phyloP scores from a whole-genome alignment of 2,888 invertebrate genomes.

The Rhagophthalmus giganteus region DNA sequence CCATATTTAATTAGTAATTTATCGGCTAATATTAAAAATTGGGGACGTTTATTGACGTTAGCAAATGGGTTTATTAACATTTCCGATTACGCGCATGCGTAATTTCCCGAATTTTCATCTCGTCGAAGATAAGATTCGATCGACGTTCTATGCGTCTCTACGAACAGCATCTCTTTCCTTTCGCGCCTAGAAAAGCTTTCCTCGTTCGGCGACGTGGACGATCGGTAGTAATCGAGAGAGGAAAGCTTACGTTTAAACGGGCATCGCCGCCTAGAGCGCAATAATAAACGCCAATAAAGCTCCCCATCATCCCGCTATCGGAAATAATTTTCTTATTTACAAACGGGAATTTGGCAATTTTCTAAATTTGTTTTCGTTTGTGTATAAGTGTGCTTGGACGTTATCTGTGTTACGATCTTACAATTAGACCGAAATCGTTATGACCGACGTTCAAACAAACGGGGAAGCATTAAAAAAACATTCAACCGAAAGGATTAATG shows the following conservation, averaged over 20 bases:
- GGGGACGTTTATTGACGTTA: no score
- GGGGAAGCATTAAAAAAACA: conserved; percentile 24
- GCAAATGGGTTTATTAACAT: no score
- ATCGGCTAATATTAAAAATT: no score
- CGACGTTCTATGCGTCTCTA: conserved; percentile 26
- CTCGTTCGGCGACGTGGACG: conserved; percentile 25
- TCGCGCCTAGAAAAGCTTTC: conserved; percentile 31
- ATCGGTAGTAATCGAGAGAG: conserved; percentile 29
- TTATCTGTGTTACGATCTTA: no score
- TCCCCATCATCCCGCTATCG: conserved; percentile 31
- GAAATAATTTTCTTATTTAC: conserved; percentile 10
- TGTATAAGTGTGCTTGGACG: conserved; percentile 3
- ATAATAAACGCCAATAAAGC: conserved; percentile 39
- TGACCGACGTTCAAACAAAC: conserved; percentile 41
- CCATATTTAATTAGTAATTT: no score
- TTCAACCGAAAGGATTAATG: conserved; percentile 21
- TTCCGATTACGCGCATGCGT: no score
- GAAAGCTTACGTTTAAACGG: conserved; percentile 29
- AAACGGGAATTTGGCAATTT: conserved; percentile 15
- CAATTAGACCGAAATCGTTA: no score
- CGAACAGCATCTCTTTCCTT: conserved; percentile 33
- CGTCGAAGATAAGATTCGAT: conserved; percentile 31
- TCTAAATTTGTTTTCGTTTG: no score
- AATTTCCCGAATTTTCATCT: conserved; percentile 22
- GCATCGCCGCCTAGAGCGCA: conserved; percentile 29